Percentiles rank a stretch among this genome's conserved stretches.
Evolutionary conservation across 2,113 vertebrate genomes (phyloP).

Genomic region (Tor tambroides): DNA sequence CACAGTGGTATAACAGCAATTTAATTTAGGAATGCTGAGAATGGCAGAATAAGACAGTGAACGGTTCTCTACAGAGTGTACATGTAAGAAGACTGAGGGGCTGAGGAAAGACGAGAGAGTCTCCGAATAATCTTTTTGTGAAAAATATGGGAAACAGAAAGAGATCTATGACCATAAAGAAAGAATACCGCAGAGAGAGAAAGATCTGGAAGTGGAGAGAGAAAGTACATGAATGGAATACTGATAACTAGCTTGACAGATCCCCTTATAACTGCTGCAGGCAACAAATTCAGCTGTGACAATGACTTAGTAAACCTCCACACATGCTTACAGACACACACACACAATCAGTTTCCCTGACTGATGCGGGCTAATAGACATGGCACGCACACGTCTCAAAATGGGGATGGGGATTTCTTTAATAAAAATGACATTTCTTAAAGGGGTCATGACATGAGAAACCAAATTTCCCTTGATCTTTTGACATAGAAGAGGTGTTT

Average conservation of each 20-base stretch:
- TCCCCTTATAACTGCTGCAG: constrained; percentile 14
- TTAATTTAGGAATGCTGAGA: background rate
- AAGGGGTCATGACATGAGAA: too few species aligned
- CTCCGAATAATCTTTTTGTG: background rate
- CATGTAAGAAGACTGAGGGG: background rate
- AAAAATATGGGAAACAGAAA: background rate
- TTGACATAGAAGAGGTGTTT: too few species aligned
- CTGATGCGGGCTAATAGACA: background rate
- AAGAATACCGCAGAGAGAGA: constrained; percentile 5
- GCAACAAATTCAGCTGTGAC: constrained; percentile 14
- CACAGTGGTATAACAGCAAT: background rate
- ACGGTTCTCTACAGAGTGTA: background rate
- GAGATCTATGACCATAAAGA: constrained; percentile 3
- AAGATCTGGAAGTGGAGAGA: constrained; percentile 1
- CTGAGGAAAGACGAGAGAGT: background rate
- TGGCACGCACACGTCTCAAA: background rate
- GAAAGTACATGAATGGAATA: constrained; percentile 24
- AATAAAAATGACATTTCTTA: background rate
- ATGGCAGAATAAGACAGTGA: background rate
- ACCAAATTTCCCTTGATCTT: too few species aligned
- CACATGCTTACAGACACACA: constrained; percentile 4
- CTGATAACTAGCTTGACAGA: constrained; percentile 7
- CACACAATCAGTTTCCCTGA: background rate
- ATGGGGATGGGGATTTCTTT: background rate
- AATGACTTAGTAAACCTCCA: background rate